phyloP scores from a whole-genome alignment of 2,113 vertebrate genomes.

The Daphoenositta chrysoptera region DNA sequence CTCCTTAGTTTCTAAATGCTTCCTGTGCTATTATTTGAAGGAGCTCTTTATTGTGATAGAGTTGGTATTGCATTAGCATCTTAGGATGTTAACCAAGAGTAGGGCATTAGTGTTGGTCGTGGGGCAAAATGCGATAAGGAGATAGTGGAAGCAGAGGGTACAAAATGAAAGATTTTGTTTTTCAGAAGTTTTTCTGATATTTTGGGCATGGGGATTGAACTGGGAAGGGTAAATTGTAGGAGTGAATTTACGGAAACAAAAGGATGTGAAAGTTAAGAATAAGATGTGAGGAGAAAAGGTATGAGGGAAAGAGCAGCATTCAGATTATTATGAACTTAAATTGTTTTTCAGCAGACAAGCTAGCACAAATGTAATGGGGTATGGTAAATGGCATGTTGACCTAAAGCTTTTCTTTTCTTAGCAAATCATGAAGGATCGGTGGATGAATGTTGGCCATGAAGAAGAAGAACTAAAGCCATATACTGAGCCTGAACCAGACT shows the following conservation, averaged over 20 bases:
- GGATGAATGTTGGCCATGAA: conserved; percentile 97
- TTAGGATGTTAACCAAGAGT: not conserved
- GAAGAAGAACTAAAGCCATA: conserved; percentile 95
- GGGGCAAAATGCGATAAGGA: not conserved
- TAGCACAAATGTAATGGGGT: not conserved
- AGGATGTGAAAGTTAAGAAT: not conserved
- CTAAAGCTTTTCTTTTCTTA: conserved; percentile 52
- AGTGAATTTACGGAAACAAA: not conserved
- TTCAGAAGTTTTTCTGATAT: not conserved
- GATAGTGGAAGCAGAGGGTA: not conserved
- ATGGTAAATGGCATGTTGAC: not conserved
- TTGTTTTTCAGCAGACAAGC: not conserved
- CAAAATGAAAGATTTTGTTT: not conserved
- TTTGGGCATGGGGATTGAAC: not conserved
- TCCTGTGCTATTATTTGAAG: not conserved
- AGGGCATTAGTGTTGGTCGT: not conserved
- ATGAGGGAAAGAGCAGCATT: not conserved
- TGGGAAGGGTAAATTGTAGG: not conserved
- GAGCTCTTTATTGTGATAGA: not conserved
- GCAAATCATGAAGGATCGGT: conserved; percentile 99
- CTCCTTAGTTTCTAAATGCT: not conserved
- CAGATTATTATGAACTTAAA: not conserved
- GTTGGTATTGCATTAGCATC: not conserved
- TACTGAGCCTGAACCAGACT: conserved; percentile 89
- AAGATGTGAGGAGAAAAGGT: not conserved